Evolutionary conservation across 2,797 vertebrate species (phyloP), one percentile per base, ranked within the genome.

Genomic region (Cacajao melanocephalus): DNA sequence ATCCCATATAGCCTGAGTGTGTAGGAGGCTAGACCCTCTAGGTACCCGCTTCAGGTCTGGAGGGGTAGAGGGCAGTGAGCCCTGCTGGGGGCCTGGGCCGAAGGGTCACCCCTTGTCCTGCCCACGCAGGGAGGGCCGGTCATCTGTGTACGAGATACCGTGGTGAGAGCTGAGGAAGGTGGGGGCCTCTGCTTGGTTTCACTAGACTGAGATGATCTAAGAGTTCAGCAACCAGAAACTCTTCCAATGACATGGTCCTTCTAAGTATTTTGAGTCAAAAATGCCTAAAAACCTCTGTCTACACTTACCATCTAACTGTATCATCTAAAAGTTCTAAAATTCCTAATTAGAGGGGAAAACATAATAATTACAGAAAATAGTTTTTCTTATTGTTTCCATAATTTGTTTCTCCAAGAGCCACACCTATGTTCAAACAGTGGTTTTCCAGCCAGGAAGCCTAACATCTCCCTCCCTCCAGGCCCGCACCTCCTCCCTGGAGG

Each of bases 291-390:
- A 24, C 58, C 57, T 81, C 58, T 33, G 14, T 20, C 61, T 30
- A 30, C 58, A 64, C 57, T 58, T 58, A 28, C 57, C 57, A 26
- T 58, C 57, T 28, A 58, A 58, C n/a, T 50, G 61, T 75, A 44
- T 55, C 50, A 57, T 88, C 61, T 48, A 24, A 26, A 48, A 81
- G 72, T 61, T 78, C 81, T 50, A 13, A 24, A 20, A 28, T 95
- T 81, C 86, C 94, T 95, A 70, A 78, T 82, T 70, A 95, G 67
- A 58, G 41, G 57, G 41, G 5, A 9, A 86, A 93, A 75, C 64
- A 39, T 94, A 55, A 64, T 76, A 57, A 85, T 90, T 75, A 50
- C 22, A 22, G 90, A 75, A 85, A 89, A 80, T 64, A 55, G 64
- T 26, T 80, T 78, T 70, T 33, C 72, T 92, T 64, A 72, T 33